These are phyloP conservation scores for Tokudaia muenninki DNA, from an alignment of 2,797 vertebrate genomes.

Conservation along the genomic window DNA sequence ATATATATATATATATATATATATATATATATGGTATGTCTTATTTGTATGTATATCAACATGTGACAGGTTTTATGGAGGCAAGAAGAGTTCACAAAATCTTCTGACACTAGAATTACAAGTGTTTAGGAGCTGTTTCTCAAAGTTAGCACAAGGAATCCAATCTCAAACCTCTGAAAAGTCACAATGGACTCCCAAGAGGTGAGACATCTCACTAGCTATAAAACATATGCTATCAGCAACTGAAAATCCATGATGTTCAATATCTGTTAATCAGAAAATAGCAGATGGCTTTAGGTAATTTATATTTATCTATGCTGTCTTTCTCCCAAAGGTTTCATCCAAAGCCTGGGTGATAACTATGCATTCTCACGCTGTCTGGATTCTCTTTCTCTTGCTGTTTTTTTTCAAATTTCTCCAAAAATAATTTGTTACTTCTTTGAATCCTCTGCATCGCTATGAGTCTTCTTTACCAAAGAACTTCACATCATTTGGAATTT, in stretches of 20 bases:
- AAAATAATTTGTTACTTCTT: not conserved
- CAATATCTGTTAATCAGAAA: not conserved
- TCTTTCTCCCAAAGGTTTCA: not conserved
- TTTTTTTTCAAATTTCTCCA: not conserved
- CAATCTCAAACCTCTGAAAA: not conserved
- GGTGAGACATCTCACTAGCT: not conserved
- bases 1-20: too few relatives aligned
- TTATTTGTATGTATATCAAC: not conserved
- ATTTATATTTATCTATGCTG: not conserved
- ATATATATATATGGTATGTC: not conserved
- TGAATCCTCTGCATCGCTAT: not conserved
- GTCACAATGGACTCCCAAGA: not conserved
- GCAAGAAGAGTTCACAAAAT: not conserved
- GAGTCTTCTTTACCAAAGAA: not conserved
- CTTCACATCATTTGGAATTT: not conserved
- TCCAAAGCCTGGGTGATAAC: not conserved
- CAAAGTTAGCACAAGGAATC: not conserved
- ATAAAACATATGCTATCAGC: not conserved
- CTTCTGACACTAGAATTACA: not conserved
- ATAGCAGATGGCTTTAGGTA: not conserved
- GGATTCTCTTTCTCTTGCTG: not conserved
- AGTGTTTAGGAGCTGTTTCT: not conserved
- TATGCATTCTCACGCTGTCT: fast-evolving
- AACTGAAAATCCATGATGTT: not conserved
- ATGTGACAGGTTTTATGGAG: too few relatives aligned